These are phyloP conservation scores for Caenorhabditis latens DNA, from an alignment of 1,140 invertebrate genomes.

Conservation along the genomic window DNA sequence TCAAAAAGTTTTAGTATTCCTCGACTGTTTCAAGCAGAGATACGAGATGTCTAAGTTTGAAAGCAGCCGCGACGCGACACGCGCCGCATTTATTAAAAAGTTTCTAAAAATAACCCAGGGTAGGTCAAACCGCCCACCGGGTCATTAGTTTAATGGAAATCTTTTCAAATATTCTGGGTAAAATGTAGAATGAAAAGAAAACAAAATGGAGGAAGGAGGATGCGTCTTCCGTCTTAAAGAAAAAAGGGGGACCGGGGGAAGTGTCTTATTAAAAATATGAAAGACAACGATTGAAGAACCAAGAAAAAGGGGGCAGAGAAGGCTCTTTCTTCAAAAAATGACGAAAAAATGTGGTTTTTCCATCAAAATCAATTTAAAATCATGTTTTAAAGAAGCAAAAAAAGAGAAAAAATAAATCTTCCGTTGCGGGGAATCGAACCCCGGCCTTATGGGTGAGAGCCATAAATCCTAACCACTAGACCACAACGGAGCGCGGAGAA, in stretches of 20 bases:
- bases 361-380: too few relatives aligned
- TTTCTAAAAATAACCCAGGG: too few relatives aligned
- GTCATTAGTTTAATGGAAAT: too few relatives aligned
- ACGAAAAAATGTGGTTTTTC: not conserved
- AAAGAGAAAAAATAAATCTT: slow-evolving; percentile 10
- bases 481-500: slow-evolving; percentile 56
- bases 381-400: not conserved
- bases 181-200: not conserved
- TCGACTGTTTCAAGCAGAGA: too few relatives aligned
- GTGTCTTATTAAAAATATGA: slow-evolving; percentile 16
- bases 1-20: too few relatives aligned
- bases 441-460: slow-evolving; percentile 87
- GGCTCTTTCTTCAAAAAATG: not conserved
- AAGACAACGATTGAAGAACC: not conserved
- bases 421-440: slow-evolving; percentile 86
- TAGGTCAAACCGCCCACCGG: too few relatives aligned
- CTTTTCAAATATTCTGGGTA: not conserved
- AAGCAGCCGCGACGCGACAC: too few relatives aligned
- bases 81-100: too few relatives aligned
- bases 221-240: not conserved
- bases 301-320: not conserved
- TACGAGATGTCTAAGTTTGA: too few relatives aligned
- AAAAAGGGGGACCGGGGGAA: not conserved
- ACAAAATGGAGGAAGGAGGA: not conserved
- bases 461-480: slow-evolving; percentile 84